A percentile compares a stretch with the other conserved stretches of the same genome.
Evolutionary conservation across 2,888 invertebrate species (phyloP).

Genomic region (Glaucopsyche alexis): DNA sequence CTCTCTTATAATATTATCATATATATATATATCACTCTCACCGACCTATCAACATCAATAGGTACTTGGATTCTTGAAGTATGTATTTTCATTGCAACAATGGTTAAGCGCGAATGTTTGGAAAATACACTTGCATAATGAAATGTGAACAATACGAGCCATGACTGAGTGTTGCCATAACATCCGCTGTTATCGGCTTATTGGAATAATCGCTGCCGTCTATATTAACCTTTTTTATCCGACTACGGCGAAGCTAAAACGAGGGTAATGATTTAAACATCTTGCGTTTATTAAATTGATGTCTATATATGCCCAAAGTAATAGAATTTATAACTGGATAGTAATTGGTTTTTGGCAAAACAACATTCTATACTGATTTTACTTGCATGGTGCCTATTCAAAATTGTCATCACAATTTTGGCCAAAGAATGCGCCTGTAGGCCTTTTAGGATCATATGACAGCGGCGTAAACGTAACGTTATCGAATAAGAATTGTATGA

Average conservation of each 20-base stretch:
- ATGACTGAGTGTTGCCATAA: slow-evolving; percentile 68
- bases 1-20: neutral
- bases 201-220: slow-evolving; percentile 19
- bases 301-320: neutral
- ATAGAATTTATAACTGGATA: neutral
- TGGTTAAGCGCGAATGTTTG: slow-evolving; percentile 69
- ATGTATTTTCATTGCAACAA: slow-evolving; percentile 55
- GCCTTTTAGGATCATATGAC: too few relatives aligned
- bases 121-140: slow-evolving; percentile 70
- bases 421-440: neutral
- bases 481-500: too few relatives aligned
- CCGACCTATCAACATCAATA: neutral
- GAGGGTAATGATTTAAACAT: neutral
- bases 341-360: neutral
- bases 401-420: neutral
- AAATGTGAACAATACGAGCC: slow-evolving; percentile 64
- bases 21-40: too few relatives aligned
- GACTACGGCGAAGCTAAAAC: neutral
- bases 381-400: too few relatives aligned
- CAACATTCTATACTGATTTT: too few relatives aligned
- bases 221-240: neutral
- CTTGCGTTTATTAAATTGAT: neutral
- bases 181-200: slow-evolving; percentile 53
- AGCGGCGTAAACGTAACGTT: too few relatives aligned
- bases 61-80: slow-evolving; percentile 13